Evolutionary conservation across 2,888 invertebrate genomes (phyloP), one percentile per base, ranked within the genome.

Genomic region (Macrosiphum euphorbiae): DNA sequence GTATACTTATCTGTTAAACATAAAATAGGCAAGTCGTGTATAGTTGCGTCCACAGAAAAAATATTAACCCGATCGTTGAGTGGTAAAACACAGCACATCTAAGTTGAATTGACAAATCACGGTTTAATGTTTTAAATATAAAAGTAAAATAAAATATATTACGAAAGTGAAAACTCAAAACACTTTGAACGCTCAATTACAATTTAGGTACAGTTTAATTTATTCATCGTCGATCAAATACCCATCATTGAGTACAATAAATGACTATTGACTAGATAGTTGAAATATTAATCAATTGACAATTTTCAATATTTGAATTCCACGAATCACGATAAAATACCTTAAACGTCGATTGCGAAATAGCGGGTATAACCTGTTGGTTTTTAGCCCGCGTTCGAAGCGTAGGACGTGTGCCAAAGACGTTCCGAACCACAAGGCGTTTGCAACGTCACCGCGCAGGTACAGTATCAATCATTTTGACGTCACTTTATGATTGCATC

Each of bases 401-500:
- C 44, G 41, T 13, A 24, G 1, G 2, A 7, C 50, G 3, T 41
- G 16, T 41, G 50, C 35, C 94, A 94, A 90, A 94, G 94, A 94
- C n/a, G 35, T 87, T 94, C 1, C 28, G 44, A 94, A 52, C 50
- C 0, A 35, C n/a, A 16, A 8, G 13, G 10, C 28, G 52, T 26
- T 52, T 94, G 61, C 41, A 52, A 86, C 86, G 61, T 94, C 94
- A 58, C 58, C 61, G 85, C 1, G 1, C 11, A 28, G 3, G 10
- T n/a, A 35, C 61, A 50, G 61, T 61, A 94, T 84, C 93, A 52
- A 90, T 55, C 20, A 24, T 52, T 20, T 26, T 94, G 94, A 94
- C 94, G 90, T 94, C 90, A 90, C 3, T 20, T 90, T 52, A 52
- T 94, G 90, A 90, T 94, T 94, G 67, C 94, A 94, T 94, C 94